phyloP scores from a whole-genome alignment of 2,888 invertebrate genomes.

The Poecilus cupreus region DNA sequence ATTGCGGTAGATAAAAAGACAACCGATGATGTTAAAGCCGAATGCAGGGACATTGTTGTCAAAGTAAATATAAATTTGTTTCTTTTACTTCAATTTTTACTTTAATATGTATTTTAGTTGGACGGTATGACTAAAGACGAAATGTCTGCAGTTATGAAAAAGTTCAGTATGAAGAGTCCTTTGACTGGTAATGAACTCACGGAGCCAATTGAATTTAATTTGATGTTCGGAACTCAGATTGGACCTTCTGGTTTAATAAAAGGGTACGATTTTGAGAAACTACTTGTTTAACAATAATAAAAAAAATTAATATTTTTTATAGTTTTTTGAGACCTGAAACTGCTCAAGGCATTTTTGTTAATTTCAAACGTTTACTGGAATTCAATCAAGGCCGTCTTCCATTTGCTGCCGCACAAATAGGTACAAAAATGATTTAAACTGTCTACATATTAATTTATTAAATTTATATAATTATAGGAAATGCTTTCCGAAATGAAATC shows the following conservation, averaged over 20 bases:
- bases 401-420: constrained; percentile 99
- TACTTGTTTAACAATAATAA: not conserved
- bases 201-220: constrained; percentile 98
- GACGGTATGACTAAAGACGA: constrained; percentile 95
- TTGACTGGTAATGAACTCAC: constrained; percentile 94
- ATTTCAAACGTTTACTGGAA: constrained; percentile 97
- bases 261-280: constrained; percentile 75
- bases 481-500: constrained; percentile 99
- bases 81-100: not conserved
- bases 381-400: constrained; percentile 97
- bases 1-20: constrained; percentile 89
- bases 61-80: constrained; percentile 72
- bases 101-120: constrained; percentile 72
- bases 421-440: constrained; percentile 73
- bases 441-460: not conserved
- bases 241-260: constrained; percentile 97
- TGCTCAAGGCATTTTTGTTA: constrained; percentile 99
- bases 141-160: constrained; percentile 88
- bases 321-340: constrained; percentile 97
- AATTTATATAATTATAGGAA: constrained; percentile 74
- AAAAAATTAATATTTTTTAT: constrained; percentile 60
- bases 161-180: constrained; percentile 96
- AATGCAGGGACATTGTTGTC: constrained; percentile 86
- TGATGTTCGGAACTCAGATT: constrained; percentile 99
- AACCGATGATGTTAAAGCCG: constrained; percentile 80